Conservation (phyloP, 2,113 vertebrate genomes). For the Oenanthe oenanthe region DNA sequence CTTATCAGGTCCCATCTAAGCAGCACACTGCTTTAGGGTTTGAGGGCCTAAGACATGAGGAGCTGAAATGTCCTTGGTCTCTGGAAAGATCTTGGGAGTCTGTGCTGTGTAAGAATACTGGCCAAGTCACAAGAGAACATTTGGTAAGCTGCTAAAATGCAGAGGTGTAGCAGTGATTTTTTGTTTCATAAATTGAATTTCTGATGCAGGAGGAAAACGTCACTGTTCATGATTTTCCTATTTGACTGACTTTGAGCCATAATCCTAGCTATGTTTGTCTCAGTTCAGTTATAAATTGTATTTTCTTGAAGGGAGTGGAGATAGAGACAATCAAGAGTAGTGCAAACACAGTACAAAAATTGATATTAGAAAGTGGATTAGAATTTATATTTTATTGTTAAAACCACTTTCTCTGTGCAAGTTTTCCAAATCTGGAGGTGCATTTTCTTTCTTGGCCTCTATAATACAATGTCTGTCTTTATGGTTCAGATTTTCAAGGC, state of each 20-base stretch:
- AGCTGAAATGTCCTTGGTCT: neutral
- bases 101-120: neutral
- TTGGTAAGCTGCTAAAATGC: neutral
- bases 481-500: neutral
- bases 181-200: neutral
- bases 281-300: neutral
- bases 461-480: neutral
- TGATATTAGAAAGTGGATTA: neutral
- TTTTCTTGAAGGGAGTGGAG: neutral
- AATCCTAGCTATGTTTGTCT: neutral
- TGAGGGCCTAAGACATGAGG: neutral
- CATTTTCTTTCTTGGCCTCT: neutral
- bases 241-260: neutral
- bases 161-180: neutral
- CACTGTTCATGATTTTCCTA: neutral
- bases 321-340: neutral
- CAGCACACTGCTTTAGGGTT: neutral
- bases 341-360: neutral
- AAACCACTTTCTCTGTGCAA: neutral
- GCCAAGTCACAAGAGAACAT: neutral
- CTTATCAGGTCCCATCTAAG: neutral
- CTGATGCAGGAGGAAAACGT: neutral
- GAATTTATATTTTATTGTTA: neutral
- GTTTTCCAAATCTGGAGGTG: neutral
- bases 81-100: neutral